phyloP scores from a whole-genome alignment of 2,113 vertebrate species.

The Boulengeromyrus knoepffleri region DNA sequence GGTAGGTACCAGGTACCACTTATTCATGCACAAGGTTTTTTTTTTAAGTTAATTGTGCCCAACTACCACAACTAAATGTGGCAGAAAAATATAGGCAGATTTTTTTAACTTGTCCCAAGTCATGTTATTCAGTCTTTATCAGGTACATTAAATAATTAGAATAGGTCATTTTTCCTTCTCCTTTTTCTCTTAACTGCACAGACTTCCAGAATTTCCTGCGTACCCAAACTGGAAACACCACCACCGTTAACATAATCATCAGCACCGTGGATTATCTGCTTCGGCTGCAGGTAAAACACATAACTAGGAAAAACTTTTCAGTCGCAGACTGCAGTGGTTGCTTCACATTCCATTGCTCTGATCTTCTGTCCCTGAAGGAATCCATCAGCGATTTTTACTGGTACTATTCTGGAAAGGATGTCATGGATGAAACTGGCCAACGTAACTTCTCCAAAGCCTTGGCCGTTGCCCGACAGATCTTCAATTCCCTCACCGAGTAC shows the following conservation, averaged over 20 bases:
- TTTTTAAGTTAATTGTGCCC: not conserved
- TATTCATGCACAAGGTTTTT: not conserved
- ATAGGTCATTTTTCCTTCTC: not conserved
- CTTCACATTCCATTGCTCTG: not conserved
- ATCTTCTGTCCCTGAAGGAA: conserved; percentile 63
- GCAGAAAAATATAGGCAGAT: not conserved
- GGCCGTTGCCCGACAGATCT: conserved; percentile 93
- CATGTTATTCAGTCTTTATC: not conserved
- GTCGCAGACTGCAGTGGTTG: not conserved
- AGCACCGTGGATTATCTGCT: conserved; percentile 95
- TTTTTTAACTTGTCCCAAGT: not conserved
- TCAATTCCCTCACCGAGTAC: conserved; percentile 97
- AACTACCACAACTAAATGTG: not conserved
- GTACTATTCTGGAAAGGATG: conserved; percentile 95
- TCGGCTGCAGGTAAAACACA: conserved; percentile 75
- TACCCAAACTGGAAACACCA: conserved; percentile 96
- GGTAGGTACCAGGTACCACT: conserved; percentile 59
- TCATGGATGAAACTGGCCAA: conserved; percentile 92
- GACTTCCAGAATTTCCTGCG: conserved; percentile 97
- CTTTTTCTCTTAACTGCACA: conserved; percentile 39
- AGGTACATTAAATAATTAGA: not conserved
- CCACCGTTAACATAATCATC: conserved; percentile 95
- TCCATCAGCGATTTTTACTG: conserved; percentile 99
- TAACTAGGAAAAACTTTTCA: not conserved
- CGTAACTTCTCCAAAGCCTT: conserved; percentile 94